phyloP scores from a whole-genome alignment of 1,140 invertebrate genomes.

The Mamestra configurata region DNA sequence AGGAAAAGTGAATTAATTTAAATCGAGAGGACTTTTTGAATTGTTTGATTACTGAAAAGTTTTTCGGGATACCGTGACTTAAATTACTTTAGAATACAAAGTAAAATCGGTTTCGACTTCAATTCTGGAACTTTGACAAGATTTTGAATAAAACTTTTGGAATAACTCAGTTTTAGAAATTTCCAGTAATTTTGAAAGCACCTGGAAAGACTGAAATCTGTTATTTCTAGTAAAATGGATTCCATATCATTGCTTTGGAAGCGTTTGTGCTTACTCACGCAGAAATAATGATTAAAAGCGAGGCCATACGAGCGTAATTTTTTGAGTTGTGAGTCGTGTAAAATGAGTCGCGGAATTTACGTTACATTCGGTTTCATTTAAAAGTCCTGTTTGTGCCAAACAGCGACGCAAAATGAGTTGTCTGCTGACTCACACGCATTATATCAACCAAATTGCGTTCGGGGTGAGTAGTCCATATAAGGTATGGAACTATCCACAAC shows the following conservation, averaged over 20 bases:
- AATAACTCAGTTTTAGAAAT: background rate
- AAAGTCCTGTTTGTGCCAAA: too few species aligned
- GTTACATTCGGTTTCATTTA: too few species aligned
- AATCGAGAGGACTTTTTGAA: background rate
- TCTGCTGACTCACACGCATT: too few species aligned
- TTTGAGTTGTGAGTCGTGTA: too few species aligned
- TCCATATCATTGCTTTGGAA: background rate
- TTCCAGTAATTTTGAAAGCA: too few species aligned
- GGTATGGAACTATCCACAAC: too few species aligned
- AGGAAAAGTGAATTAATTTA: slow-evolving; percentile 2
- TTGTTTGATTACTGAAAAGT: slow-evolving; percentile 15
- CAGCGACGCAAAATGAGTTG: too few species aligned
- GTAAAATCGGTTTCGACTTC: background rate
- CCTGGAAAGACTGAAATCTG: background rate
- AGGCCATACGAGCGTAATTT: too few species aligned
- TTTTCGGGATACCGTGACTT: slow-evolving; percentile 1
- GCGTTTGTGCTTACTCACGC: background rate
- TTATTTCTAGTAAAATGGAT: background rate
- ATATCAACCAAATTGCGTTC: too few species aligned
- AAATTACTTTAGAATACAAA: slow-evolving; percentile 12
- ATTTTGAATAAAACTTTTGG: background rate
- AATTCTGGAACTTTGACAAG: background rate
- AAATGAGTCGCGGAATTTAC: too few species aligned
- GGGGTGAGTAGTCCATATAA: too few species aligned
- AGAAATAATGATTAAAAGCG: slow-evolving; percentile 1